These are phyloP conservation scores for Astur gentilis DNA, from an alignment of 2,113 vertebrate genomes.

Conservation along the genomic window DNA sequence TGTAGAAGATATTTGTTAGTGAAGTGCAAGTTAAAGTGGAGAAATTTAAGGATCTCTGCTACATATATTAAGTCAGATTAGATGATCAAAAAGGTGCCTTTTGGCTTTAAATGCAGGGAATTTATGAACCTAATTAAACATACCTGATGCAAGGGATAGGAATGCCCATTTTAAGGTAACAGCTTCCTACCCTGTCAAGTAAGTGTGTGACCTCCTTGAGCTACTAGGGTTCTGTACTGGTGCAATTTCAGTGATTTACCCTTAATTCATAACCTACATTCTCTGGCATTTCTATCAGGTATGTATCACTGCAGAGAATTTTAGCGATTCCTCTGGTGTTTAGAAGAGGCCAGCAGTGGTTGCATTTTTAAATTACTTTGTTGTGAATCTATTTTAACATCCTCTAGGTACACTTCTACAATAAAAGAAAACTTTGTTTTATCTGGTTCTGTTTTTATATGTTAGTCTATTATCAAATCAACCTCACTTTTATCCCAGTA, in stretches of 20 bases:
- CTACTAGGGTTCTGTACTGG: neutral
- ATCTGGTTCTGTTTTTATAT: neutral
- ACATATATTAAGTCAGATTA: neutral
- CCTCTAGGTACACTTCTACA: neutral
- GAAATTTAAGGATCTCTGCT: neutral
- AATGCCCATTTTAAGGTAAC: neutral
- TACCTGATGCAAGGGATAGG: neutral
- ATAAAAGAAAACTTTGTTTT: neutral
- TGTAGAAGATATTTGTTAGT: neutral
- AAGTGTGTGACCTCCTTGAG: neutral
- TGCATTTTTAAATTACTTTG: neutral
- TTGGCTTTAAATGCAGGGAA: neutral
- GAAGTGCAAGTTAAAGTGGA: neutral
- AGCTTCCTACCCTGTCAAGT: neutral
- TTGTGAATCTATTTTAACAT: neutral
- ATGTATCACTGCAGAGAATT: neutral
- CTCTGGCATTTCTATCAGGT: neutral
- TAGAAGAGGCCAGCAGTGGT: neutral
- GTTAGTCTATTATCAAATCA: neutral
- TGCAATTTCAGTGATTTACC: neutral
- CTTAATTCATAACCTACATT: neutral
- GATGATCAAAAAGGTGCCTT: neutral
- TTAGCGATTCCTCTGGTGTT: neutral
- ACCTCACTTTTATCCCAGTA: neutral
- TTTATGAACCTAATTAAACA: neutral